These are phyloP conservation scores for Diphyllodes magnificus DNA, from an alignment of 2,113 vertebrate genomes.

Conservation along the genomic window DNA sequence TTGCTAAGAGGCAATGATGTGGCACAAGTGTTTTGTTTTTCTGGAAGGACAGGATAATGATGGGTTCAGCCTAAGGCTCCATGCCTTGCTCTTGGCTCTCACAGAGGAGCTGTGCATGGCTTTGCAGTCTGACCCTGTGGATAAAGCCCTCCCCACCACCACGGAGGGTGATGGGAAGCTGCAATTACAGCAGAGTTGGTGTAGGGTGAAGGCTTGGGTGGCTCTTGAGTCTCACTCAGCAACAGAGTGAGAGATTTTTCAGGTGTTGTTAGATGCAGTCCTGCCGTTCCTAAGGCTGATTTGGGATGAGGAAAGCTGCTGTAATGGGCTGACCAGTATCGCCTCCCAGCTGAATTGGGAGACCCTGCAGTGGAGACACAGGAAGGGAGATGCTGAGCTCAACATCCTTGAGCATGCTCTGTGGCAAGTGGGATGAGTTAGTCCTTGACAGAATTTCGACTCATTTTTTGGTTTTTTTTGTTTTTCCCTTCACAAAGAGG, in stretches of 20 bases:
- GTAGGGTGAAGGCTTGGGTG: background rate
- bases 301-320: background rate
- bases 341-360: rapidly evolving
- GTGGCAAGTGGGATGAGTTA: background rate
- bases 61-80: background rate
- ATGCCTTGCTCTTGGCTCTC: background rate
- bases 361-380: background rate
- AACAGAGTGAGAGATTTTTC: background rate
- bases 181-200: background rate
- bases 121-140: background rate
- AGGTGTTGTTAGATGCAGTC: background rate
- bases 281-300: background rate
- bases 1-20: background rate
- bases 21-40: background rate
- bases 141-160: background rate
- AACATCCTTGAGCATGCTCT: background rate
- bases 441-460: background rate
- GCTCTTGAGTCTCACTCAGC: background rate
- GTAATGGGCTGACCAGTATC: background rate
- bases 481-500: background rate
- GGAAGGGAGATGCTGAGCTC: background rate
- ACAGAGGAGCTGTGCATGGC: background rate
- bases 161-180: background rate
- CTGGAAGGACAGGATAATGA: background rate
- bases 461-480: rapidly evolving